Conservation (phyloP, 2,113 vertebrate species). For the Sula dactylatra region DNA sequence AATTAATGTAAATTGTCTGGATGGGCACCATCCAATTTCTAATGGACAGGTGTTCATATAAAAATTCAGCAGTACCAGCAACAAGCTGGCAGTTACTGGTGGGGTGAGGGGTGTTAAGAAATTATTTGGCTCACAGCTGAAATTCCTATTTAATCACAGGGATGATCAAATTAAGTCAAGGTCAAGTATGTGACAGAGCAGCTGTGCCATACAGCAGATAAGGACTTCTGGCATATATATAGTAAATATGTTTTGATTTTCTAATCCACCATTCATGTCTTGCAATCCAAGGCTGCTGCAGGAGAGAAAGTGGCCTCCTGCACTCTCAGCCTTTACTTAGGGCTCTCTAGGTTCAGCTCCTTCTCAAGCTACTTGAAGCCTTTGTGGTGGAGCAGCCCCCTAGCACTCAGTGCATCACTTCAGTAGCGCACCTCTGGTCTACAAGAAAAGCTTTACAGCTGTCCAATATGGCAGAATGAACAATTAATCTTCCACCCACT, state of each 20-base stretch:
- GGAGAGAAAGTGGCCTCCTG: not conserved
- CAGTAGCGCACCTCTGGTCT: not conserved
- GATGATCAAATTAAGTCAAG: conserved; percentile 16
- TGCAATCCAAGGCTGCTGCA: not conserved
- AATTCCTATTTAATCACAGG: not conserved
- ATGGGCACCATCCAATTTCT: not conserved
- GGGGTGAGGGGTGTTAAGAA: not conserved
- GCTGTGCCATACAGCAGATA: not conserved
- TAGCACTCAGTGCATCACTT: not conserved
- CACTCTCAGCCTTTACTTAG: not conserved
- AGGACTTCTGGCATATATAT: not conserved
- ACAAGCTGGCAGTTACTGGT: not conserved
- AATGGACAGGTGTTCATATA: conserved; percentile 2
- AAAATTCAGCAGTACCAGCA: not conserved
- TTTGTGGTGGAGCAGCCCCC: not conserved
- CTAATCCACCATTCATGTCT: not conserved
- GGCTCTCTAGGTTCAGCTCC: not conserved
- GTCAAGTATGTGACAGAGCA: not conserved
- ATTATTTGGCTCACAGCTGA: not conserved
- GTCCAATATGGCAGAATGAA: not conserved
- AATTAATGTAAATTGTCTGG: not conserved
- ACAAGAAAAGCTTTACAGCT: not conserved
- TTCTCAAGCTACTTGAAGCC: not conserved
- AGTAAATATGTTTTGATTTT: not conserved
- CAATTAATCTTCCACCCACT: too few relatives aligned